These are phyloP conservation scores for Gortyna flavago DNA, from an alignment of 2,888 invertebrate species.

Conservation along the genomic window DNA sequence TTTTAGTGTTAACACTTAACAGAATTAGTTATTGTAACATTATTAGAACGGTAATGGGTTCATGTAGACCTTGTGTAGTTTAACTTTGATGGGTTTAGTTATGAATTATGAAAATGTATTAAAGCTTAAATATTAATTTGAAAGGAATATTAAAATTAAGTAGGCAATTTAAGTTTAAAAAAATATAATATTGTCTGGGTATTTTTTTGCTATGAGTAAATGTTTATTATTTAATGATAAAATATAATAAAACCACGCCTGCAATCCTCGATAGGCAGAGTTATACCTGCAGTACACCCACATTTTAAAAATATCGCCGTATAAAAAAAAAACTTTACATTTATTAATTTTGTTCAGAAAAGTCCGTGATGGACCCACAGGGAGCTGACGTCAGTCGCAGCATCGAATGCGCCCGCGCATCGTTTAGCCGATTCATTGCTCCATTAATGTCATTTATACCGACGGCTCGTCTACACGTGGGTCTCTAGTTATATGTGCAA, in stretches of 20 bases:
- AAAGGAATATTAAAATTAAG: slow-evolving; percentile 1
- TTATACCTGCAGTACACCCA: not conserved
- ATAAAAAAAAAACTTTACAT: not conserved
- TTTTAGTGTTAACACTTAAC: slow-evolving; percentile 66
- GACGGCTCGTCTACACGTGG: slow-evolving; percentile 83
- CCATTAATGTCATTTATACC: slow-evolving; percentile 85
- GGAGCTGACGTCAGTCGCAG: slow-evolving; percentile 79
- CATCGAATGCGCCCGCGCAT: slow-evolving; percentile 87
- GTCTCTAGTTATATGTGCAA: slow-evolving; percentile 82
- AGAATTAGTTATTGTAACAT: slow-evolving; percentile 64
- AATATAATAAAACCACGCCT: not conserved
- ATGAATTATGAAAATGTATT: slow-evolving; percentile 20
- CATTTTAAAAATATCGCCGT: not conserved
- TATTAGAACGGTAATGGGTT: slow-evolving; percentile 54
- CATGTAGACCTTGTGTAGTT: slow-evolving; percentile 28
- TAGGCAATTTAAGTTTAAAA: no score
- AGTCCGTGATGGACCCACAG: slow-evolving; percentile 28
- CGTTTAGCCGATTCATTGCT: slow-evolving; percentile 83
- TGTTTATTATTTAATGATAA: not conserved
- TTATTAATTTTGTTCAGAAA: slow-evolving; percentile 16
- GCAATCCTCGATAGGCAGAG: not conserved
- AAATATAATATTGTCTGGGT: not conserved
- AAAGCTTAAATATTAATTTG: slow-evolving; percentile 11
- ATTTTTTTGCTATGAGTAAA: not conserved
- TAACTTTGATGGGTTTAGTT: slow-evolving; percentile 32